Conservation (phyloP, 2,113 vertebrate species). For the Percopsis transmontana region DNA sequence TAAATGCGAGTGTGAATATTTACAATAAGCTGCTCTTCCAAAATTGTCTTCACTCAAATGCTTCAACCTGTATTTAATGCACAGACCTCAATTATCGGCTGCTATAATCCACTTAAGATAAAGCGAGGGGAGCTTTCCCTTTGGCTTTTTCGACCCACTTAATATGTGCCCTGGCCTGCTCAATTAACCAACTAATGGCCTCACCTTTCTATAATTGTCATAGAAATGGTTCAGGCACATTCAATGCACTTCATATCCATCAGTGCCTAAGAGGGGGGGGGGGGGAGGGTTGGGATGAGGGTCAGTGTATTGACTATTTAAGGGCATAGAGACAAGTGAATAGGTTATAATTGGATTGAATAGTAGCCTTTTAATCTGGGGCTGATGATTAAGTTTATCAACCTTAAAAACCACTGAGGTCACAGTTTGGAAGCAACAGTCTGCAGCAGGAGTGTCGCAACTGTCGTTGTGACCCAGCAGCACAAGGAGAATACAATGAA, state of each 20-base stretch:
- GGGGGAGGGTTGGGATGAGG: not conserved
- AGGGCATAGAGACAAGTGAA: slow-evolving; percentile 9
- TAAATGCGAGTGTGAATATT: not conserved
- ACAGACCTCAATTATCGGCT: slow-evolving; percentile 3
- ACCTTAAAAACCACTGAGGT: slow-evolving; percentile 27
- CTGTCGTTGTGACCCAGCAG: slow-evolving; percentile 12
- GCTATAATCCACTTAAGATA: slow-evolving; percentile 13
- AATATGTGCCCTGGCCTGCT: slow-evolving; percentile 20
- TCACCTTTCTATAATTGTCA: slow-evolving; percentile 26
- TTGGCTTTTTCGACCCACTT: slow-evolving; percentile 31
- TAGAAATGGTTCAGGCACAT: slow-evolving; percentile 17
- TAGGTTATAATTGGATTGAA: slow-evolving; percentile 32
- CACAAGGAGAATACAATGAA: slow-evolving; percentile 32
- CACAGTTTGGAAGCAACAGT: not conserved
- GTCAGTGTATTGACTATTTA: slow-evolving; percentile 1
- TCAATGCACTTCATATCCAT: slow-evolving; percentile 24
- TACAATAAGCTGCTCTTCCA: not conserved
- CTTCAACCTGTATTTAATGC: slow-evolving; percentile 20
- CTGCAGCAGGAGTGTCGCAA: slow-evolving; percentile 11
- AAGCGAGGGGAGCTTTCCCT: not conserved
- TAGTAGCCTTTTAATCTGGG: slow-evolving; percentile 16
- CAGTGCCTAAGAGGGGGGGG: slow-evolving; percentile 13
- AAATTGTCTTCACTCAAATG: slow-evolving; percentile 1
- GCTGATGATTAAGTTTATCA: slow-evolving; percentile 48
- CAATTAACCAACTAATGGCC: slow-evolving; percentile 46